Conservation (phyloP, 2,888 invertebrate species). For the Eumerus sabulonum region DNA sequence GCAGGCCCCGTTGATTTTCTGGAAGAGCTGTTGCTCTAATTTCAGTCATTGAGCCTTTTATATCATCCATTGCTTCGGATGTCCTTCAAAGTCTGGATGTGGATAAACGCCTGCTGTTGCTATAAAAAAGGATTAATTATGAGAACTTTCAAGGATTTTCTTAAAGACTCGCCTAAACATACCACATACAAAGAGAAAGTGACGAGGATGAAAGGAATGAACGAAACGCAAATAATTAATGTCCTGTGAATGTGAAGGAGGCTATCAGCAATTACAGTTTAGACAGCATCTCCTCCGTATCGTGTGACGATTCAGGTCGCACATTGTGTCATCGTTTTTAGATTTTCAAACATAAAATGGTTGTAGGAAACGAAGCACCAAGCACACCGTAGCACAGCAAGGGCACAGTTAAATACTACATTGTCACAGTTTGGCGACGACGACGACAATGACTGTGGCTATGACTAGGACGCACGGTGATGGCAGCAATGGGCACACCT, state of each 20-base stretch:
- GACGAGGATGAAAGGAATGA: neutral
- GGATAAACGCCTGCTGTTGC: too few species aligned
- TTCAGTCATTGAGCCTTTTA: neutral
- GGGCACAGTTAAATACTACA: conserved; percentile 25
- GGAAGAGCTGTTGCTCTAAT: conserved; percentile 50
- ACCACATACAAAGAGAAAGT: neutral
- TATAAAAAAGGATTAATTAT: conserved; percentile 40
- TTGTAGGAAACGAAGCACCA: too few species aligned
- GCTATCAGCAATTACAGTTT: conserved; percentile 53
- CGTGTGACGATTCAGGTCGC: conserved; percentile 44
- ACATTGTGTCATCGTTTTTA: conserved; percentile 51
- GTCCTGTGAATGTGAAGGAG: too few species aligned
- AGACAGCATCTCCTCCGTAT: conserved; percentile 3
- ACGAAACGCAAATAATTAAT: conserved; percentile 5
- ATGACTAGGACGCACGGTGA: too few species aligned
- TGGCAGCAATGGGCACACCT: conserved; percentile 26
- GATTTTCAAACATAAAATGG: too few species aligned
- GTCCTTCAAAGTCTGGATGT: too few species aligned
- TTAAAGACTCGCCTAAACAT: conserved; percentile 3
- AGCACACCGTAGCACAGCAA: conserved; percentile 7
- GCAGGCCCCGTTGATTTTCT: conserved; percentile 18
- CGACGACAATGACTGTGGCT: neutral
- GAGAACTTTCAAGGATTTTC: conserved; percentile 44
- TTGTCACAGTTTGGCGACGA: conserved; percentile 35
- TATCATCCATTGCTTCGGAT: neutral